Base-by-base conservation (phyloP, 2,797 vertebrate species). In the Galago senegalensis region DNA sequence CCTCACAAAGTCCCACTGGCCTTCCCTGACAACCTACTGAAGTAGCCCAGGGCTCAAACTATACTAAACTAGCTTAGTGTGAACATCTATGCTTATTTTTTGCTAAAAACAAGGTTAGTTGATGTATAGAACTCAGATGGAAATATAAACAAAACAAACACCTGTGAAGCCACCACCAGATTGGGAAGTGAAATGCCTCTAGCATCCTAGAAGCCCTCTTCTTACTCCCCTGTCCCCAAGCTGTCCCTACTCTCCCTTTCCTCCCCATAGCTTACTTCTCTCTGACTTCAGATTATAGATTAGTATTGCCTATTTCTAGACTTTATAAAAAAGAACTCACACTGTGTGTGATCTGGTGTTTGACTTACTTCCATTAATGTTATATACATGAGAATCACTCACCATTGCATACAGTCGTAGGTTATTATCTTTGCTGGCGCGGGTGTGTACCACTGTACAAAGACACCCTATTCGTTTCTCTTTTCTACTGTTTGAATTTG, bases 131-230 rank as follows among this genome's bases (percentile, higher is more conserved):
- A 75, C 34, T 86, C 56, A 61, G 43, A 73, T 4, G 79, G 81
- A 93, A 97, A 89, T 89, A 82, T 69, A 92, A 80, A 88, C 61
- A 75, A 85, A 88, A 76, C 6, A 87, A 83, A 82, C 27, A 67
- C n/a, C 65, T 61, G 79, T 21, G 67, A 93, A 94, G 25, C 29
- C 7, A 31, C 77, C 49, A 34, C 12, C 18, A 67, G 73, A 49
- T 2, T 37, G 80, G 37, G 81, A 43, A 94, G 65, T 53, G 40
- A 93, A 95, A 91, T n/a, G 89, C 95, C 53, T 95, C 80, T 96
- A 97, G 96, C 75, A 94, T 92, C 97, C 97, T 95, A 96, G 96
- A 97, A 95, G 72, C 70, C 83, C 90, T 94, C 60, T 69, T 95
- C 83, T 96, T 7, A 73, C 3, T 12, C 1, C 82, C 31, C 63